phyloP scores from a whole-genome alignment of 1,140 invertebrate species.

The Brachionus koreanus region DNA sequence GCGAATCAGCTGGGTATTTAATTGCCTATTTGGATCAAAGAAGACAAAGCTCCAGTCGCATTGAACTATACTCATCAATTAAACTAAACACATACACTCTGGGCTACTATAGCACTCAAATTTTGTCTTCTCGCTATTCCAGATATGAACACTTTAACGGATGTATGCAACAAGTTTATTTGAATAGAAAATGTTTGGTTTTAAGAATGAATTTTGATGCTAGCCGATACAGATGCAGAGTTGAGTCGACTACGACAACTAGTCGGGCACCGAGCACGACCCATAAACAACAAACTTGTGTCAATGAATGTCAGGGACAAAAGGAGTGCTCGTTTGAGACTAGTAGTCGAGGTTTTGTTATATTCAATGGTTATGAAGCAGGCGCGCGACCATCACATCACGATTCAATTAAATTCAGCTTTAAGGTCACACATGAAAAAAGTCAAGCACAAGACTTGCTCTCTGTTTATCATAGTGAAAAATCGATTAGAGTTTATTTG shows the following conservation, averaged over 20 bases:
- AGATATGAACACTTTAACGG: background rate
- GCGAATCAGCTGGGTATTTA: background rate
- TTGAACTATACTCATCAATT: conserved; percentile 11
- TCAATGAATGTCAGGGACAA: background rate
- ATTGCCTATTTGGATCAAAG: conserved; percentile 17
- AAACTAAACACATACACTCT: conserved; percentile 20
- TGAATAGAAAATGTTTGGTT: conserved; percentile 22
- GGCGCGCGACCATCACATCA: background rate
- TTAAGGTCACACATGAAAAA: background rate
- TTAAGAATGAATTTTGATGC: background rate
- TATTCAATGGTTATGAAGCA: conserved; percentile 13
- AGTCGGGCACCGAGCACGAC: background rate
- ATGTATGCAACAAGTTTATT: conserved; percentile 14
- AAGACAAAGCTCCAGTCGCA: background rate
- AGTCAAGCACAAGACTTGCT: conserved; percentile 19
- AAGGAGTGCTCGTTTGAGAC: conserved; percentile 7
- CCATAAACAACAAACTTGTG: background rate
- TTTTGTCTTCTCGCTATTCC: background rate
- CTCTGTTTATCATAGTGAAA: background rate
- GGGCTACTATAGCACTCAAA: conserved; percentile 26
- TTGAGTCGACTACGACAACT: background rate
- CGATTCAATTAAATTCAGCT: background rate
- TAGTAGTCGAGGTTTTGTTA: background rate
- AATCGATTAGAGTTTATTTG: background rate
- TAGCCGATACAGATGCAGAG: background rate